These are phyloP conservation scores for Argynnis bischoffii DNA, from an alignment of 2,888 invertebrate species.

Conservation along the genomic window DNA sequence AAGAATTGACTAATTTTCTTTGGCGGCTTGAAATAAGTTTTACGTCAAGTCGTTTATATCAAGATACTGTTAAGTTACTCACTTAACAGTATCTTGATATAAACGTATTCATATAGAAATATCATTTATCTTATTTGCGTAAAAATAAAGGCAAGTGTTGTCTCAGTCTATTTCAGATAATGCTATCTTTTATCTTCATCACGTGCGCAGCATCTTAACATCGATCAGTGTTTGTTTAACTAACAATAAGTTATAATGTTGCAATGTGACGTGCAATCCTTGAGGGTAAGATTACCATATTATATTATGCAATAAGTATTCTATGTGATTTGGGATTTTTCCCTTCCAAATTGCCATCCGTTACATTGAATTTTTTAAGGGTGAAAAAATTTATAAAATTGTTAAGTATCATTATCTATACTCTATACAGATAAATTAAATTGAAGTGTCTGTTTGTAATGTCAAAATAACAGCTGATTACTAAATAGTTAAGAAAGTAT, in stretches of 20 bases:
- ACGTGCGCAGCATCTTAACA: conserved; percentile 12
- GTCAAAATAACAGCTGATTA: no score
- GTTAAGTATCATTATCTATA: no score
- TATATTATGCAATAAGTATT: neutral
- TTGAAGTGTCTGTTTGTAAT: no score
- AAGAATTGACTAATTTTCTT: no score
- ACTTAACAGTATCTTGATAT: neutral
- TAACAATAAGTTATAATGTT: conserved; percentile 51
- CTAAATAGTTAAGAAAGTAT: no score
- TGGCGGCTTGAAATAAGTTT: no score
- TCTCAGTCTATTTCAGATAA: conserved; percentile 5
- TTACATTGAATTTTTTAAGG: no score
- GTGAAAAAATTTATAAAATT: no score
- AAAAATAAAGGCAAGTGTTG: conserved; percentile 8
- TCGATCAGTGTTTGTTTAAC: conserved; percentile 29
- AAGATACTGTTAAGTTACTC: no score
- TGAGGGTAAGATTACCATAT: conserved; percentile 52
- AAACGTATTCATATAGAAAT: conserved; percentile 13
- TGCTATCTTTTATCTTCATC: conserved; percentile 18
- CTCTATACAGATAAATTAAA: no score
- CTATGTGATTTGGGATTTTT: no score
- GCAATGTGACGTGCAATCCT: conserved; percentile 58
- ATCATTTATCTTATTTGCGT: conserved; percentile 9
- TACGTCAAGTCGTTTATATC: no score
- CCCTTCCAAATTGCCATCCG: neutral